Percentiles rank a stretch among this genome's conserved stretches.
phyloP scores from a whole-genome alignment of 37 sponge, comb jelly and placozoan genomes.

The Oscarella lobularis region DNA sequence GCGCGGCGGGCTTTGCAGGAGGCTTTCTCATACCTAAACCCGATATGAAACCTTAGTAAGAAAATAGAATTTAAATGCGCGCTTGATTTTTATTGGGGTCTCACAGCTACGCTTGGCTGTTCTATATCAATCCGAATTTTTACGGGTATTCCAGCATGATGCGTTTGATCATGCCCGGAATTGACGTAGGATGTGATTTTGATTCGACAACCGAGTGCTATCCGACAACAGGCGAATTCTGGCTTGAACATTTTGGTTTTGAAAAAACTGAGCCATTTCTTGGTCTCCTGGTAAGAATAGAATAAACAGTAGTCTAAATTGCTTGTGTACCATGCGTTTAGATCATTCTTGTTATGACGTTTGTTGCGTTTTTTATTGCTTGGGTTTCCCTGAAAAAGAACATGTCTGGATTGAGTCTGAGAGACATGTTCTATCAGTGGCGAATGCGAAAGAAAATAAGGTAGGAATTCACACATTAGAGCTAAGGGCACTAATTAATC shows the following conservation, averaged over 20 bases:
- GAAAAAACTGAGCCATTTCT: constrained; percentile 1
- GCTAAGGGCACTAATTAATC: too few species aligned
- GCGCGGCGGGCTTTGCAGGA: constrained; percentile 73
- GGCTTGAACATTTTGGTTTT: constrained; percentile 42
- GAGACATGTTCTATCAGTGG: too few species aligned
- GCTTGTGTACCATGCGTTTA: too few species aligned
- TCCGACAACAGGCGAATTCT: constrained; percentile 25
- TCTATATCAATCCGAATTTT: constrained; percentile 81
- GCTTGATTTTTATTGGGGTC: too few species aligned
- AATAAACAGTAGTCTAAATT: too few species aligned
- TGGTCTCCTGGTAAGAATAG: neutral
- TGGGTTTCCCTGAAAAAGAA: too few species aligned
- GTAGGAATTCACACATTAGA: too few species aligned
- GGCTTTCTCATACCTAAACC: constrained; percentile 72
- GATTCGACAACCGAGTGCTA: constrained; percentile 61
- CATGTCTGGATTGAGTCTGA: too few species aligned
- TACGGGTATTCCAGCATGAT: constrained; percentile 65
- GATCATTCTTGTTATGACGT: too few species aligned
- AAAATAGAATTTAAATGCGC: too few species aligned
- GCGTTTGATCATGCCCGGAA: constrained; percentile 22
- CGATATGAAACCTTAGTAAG: constrained; percentile 37
- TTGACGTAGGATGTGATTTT: constrained; percentile 18
- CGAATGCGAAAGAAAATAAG: too few species aligned
- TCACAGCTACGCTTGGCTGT: constrained; percentile 49
- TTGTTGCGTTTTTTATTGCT: too few species aligned